Evolutionary conservation across 2,113 vertebrate species (phyloP), one percentile per base, ranked within the genome.

Genomic region (Urocynchramus pylzowi): DNA sequence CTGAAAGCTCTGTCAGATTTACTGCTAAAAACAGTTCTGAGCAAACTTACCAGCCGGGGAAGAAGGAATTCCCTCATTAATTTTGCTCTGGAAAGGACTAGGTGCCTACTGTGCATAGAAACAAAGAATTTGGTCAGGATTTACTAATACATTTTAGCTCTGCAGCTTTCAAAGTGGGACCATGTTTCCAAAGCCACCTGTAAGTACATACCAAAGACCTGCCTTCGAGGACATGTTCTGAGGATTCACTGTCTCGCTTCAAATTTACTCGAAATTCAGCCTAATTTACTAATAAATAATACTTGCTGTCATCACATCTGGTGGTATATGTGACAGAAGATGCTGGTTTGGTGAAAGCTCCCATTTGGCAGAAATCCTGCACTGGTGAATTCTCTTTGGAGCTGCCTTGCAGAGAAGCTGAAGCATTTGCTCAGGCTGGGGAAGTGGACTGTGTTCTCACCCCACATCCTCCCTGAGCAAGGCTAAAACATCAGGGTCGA

Each of bases 171-270:
- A 53, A 31, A 52, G 37, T 5, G 24, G 47, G 44, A 12, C 37
- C 17, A 1, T 76, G 53, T 47, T 86, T 86, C 77, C 54, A 49
- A 39, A 86, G 37, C 30, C 33, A 59, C 5, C 44, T 76, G 2
- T 52, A 56, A 39, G 41, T 20, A 6, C 10, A 1, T 47, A 11
- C 6, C 23, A 23, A 44, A 90, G 65, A 59, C 56, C 8, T 22
- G 42, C n/a, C 30, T 63, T 44, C 0, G 0, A 44, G 35, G 33
- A 23, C 0, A 0, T 5, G 6, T 52, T 76, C 47, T 68, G 50
- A 77, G 59, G 44, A 21, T 60, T 41, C 28, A 4, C 35, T 22
- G 4, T 60, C 61, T 80, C 22, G 17, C 49, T 71, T 76, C 79
- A 76, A 28, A 69, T 52, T 31, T 13, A 26, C 35, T 59, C 63